phyloP scores from a whole-genome alignment of 2,113 vertebrate genomes.

The Arenaria interpres region DNA sequence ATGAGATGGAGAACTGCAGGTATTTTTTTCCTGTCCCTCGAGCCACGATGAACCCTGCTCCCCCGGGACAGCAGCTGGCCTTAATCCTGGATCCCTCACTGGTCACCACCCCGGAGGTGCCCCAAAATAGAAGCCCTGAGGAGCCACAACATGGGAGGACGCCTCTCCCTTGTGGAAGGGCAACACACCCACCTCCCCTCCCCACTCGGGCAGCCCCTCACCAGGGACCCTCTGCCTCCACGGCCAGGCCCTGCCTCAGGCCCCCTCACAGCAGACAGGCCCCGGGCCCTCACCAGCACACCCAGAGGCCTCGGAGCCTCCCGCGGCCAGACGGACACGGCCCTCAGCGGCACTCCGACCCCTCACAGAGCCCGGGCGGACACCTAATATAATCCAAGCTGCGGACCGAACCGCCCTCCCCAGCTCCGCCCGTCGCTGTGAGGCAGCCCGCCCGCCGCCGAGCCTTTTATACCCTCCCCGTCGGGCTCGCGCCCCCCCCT shows the following conservation, averaged over 20 bases:
- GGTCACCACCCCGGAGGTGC: rapidly evolving
- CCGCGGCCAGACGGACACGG: too few species aligned
- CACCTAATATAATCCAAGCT: rapidly evolving
- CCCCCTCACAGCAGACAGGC: not conserved
- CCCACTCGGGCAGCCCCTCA: too few species aligned
- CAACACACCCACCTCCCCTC: rapidly evolving
- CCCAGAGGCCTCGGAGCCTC: too few species aligned
- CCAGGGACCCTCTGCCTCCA: not conserved
- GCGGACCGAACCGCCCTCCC: rapidly evolving
- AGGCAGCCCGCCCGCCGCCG: rapidly evolving
- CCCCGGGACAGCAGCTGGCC: rapidly evolving
- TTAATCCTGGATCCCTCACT: rapidly evolving
- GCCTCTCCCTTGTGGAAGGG: rapidly evolving
- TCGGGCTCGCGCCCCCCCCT: not conserved
- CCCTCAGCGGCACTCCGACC: rapidly evolving
- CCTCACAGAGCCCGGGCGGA: rapidly evolving
- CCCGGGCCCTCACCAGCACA: not conserved
- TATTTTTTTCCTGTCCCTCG: not conserved
- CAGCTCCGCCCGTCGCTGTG: rapidly evolving
- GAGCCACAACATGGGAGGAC: rapidly evolving
- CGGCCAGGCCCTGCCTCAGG: rapidly evolving
- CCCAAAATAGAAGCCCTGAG: too few species aligned
- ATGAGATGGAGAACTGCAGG: not conserved
- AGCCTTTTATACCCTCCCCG: not conserved
- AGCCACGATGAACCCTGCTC: too few species aligned